Conservation (phyloP, 2,113 vertebrate species). For the Orcinus orca region DNA sequence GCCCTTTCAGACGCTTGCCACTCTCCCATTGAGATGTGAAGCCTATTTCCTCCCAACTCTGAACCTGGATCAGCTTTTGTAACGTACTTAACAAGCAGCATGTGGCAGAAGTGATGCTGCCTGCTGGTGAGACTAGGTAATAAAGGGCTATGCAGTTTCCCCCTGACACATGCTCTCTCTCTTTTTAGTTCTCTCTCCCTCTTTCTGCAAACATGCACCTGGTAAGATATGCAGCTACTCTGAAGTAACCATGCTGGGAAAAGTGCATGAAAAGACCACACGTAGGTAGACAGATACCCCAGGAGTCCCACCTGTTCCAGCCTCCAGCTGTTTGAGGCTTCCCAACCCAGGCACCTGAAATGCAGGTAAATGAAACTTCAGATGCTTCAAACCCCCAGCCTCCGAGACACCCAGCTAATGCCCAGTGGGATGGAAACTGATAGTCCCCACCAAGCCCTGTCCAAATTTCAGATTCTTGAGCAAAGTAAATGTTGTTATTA, state of each 20-base stretch:
- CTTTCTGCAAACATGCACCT: not conserved
- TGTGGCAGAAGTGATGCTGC: not conserved
- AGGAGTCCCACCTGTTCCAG: too few relatives aligned
- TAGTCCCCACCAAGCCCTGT: not conserved
- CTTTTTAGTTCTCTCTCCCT: not conserved
- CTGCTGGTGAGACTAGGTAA: not conserved
- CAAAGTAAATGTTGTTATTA: not conserved
- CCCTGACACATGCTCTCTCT: not conserved
- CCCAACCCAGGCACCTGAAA: not conserved
- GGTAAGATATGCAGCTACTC: not conserved
- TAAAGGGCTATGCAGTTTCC: not conserved
- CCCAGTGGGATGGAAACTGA: not conserved
- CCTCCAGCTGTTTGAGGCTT: not conserved
- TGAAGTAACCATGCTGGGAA: not conserved
- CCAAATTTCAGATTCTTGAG: not conserved
- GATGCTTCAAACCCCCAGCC: not conserved
- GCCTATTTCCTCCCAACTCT: rapidly evolving
- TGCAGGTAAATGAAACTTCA: not conserved
- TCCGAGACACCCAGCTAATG: not conserved
- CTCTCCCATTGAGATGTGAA: not conserved
- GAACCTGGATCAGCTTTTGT: not conserved
- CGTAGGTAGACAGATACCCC: not conserved
- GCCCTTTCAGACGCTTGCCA: not conserved
- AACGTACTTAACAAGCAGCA: not conserved
- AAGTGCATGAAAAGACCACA: not conserved